phyloP scores from a whole-genome alignment of 92 coral and sea anemone species.

The Muricea muricata region DNA sequence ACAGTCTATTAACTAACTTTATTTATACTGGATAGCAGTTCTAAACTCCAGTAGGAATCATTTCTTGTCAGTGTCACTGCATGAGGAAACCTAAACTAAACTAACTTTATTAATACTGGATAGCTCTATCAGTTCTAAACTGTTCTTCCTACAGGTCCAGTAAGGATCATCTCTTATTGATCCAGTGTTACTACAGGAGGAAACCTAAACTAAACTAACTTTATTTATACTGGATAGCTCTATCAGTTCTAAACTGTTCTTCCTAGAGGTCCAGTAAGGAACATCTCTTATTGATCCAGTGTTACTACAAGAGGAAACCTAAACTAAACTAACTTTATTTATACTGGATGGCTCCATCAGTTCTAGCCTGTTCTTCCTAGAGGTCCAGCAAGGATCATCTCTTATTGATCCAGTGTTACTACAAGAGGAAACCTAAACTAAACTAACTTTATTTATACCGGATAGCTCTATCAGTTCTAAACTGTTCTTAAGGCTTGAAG shows the following conservation, averaged over 20 bases:
- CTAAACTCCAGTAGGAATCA: neutral
- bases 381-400: neutral
- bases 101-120: neutral
- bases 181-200: neutral
- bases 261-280: neutral
- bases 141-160: neutral
- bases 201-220: neutral
- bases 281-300: neutral
- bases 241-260: neutral
- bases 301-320: constrained; percentile 1
- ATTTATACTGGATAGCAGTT: too few species aligned
- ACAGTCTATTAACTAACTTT: too few species aligned
- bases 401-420: neutral
- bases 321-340: neutral
- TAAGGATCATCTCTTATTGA: neutral
- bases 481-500: neutral
- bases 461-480: constrained; percentile 2
- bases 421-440: neutral
- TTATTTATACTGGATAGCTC: neutral
- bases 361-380: neutral
- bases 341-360: neutral
- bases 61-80: too few species aligned
- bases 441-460: neutral
- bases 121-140: neutral
- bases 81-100: too few species aligned